Conservation (phyloP, 2,797 vertebrate species). For the Sebastolobus altivelis region DNA sequence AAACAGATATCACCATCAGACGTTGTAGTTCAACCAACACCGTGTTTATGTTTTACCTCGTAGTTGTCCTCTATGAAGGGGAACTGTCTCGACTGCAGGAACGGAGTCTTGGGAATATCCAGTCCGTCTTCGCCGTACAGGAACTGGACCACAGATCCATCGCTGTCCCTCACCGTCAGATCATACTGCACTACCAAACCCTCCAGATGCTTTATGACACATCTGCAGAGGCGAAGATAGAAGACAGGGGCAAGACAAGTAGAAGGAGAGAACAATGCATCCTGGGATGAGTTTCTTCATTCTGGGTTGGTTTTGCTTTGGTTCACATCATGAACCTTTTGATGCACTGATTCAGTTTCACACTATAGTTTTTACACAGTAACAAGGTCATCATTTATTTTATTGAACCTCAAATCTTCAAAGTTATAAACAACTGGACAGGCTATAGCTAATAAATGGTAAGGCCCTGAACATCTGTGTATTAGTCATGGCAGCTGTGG, state of each 20-base stretch:
- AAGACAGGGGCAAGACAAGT: background rate
- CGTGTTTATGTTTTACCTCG: conserved; percentile 83
- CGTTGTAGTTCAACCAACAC: too few relatives aligned
- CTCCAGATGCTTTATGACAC: conserved; percentile 97
- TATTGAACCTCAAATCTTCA: background rate
- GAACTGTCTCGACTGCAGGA: conserved; percentile 92
- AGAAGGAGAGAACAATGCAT: background rate
- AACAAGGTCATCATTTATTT: too few relatives aligned
- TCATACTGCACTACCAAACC: conserved; percentile 97
- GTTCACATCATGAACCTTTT: background rate
- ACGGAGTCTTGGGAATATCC: conserved; percentile 95
- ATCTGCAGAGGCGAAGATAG: conserved; percentile 77
- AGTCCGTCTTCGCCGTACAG: conserved; percentile 97
- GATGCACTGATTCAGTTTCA: background rate
- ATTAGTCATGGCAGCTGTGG: background rate
- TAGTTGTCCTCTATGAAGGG: conserved; percentile 95
- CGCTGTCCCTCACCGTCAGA: conserved; percentile 95
- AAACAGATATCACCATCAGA: background rate
- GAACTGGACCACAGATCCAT: conserved; percentile 97
- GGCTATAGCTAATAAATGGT: background rate
- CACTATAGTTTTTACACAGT: background rate
- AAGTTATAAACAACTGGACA: background rate
- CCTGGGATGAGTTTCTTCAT: background rate
- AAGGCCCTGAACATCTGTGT: background rate
- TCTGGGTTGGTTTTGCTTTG: background rate